These are phyloP conservation scores for Apostichopus californicus DNA, from an alignment of 35 echinoderm and acorn worm species.

Conservation along the genomic window DNA sequence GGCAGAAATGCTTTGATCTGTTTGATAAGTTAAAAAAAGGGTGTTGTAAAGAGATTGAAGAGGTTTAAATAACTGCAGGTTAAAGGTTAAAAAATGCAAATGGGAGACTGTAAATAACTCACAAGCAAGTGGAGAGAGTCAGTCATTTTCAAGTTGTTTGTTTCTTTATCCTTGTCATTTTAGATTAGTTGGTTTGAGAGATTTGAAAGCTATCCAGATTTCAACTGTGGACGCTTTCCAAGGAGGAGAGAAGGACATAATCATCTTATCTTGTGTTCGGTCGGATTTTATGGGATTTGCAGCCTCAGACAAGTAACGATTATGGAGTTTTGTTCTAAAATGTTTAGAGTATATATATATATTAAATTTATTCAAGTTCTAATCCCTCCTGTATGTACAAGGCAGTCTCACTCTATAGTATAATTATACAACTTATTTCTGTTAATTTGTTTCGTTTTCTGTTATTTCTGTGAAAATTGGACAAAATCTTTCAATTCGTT, in stretches of 20 bases:
- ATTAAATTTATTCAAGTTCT: too few species aligned
- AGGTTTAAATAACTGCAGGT: neutral
- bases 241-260: constrained; percentile 93
- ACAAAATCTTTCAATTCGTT: too few species aligned
- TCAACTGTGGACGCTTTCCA: constrained; percentile 99
- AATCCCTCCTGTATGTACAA: too few species aligned
- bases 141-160: neutral
- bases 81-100: neutral
- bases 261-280: constrained; percentile 96
- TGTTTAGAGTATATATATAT: too few species aligned
- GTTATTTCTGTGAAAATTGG: too few species aligned
- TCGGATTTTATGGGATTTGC: constrained; percentile 92
- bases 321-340: neutral
- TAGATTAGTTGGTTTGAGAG: constrained; percentile 39
- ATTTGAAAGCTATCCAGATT: constrained; percentile 90
- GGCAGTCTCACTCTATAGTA: too few species aligned
- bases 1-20: too few species aligned
- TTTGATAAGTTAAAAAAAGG: too few species aligned
- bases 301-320: constrained; percentile 94
- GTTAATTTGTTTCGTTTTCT: too few species aligned
- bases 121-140: neutral
- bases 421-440: too few species aligned
- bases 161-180: neutral
- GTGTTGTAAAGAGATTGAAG: too few species aligned
- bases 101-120: neutral